Conservation (phyloP, 2,113 vertebrate species). For the Apeltes quadracus region DNA sequence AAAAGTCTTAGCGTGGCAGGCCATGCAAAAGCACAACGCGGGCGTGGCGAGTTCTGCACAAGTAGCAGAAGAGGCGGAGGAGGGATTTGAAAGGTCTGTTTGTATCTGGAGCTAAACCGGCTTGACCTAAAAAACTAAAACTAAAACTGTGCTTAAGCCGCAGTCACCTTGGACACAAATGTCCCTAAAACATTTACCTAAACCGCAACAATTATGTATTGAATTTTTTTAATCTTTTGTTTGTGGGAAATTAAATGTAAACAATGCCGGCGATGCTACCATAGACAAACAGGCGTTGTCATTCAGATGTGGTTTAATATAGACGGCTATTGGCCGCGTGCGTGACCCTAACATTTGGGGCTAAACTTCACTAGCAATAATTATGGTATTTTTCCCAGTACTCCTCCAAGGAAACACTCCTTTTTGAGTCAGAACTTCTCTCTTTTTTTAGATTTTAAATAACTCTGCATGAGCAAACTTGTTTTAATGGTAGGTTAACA, state of each 20-base stretch:
- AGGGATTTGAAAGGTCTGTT: slow-evolving; percentile 34
- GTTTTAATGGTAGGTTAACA: not conserved
- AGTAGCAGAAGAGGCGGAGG: slow-evolving; percentile 34
- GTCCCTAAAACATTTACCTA: no score
- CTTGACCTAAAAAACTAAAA: slow-evolving; percentile 37
- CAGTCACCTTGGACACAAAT: slow-evolving; percentile 36
- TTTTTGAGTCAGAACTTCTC: no score
- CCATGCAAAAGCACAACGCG: slow-evolving; percentile 49
- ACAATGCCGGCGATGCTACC: slow-evolving; percentile 47
- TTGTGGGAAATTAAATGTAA: no score
- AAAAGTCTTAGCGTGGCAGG: slow-evolving; percentile 53
- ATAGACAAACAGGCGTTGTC: slow-evolving; percentile 63
- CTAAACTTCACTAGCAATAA: no score
- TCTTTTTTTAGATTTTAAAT: no score
- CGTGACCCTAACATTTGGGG: not conserved
- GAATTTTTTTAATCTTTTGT: no score
- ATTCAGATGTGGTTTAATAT: slow-evolving; percentile 29
- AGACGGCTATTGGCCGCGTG: slow-evolving; percentile 16
- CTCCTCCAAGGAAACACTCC: no score
- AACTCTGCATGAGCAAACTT: no score
- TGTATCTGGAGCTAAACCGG: slow-evolving; percentile 48
- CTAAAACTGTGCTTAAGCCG: not conserved
- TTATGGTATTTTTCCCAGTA: no score
- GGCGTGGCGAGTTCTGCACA: slow-evolving; percentile 45
- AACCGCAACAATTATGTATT: no score